Conservation (phyloP, 2,113 vertebrate genomes). For the Jaculus jaculus region DNA sequence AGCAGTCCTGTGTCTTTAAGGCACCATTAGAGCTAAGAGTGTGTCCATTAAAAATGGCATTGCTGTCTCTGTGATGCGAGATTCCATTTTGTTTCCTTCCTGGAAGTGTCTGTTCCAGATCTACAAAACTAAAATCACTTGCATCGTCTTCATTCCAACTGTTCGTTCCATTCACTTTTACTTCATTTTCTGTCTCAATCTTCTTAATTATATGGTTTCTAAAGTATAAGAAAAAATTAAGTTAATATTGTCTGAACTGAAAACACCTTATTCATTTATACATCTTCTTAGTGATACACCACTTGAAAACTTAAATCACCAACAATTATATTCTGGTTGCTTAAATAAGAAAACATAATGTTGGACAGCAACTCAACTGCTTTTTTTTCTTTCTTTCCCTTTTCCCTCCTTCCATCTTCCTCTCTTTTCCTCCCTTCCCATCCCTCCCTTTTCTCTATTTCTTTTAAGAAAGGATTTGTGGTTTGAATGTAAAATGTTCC, state of each 20-base stretch:
- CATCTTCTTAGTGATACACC: neutral
- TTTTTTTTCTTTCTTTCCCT: neutral
- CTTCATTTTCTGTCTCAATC: conserved; percentile 83
- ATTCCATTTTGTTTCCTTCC: conserved; percentile 81
- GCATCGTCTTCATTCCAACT: conserved; percentile 84
- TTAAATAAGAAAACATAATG: conserved; percentile 16
- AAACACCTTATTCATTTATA: conserved; percentile 36
- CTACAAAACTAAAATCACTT: conserved; percentile 74
- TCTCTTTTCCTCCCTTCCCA: too few relatives aligned
- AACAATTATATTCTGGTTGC: conserved; percentile 19
- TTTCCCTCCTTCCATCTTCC: too few relatives aligned
- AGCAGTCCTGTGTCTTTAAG: conserved; percentile 93
- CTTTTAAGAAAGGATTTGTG: neutral
- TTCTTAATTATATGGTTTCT: conserved; percentile 91
- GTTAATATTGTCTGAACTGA: conserved; percentile 38
- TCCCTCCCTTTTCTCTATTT: neutral
- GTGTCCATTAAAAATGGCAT: conserved; percentile 90
- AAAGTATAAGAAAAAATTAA: conserved; percentile 74
- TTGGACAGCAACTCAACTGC: neutral
- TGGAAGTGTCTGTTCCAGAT: conserved; percentile 81
- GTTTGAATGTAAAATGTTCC: too few relatives aligned
- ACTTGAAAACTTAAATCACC: conserved; percentile 3
- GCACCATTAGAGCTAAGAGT: conserved; percentile 91
- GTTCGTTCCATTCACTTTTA: conserved; percentile 86
- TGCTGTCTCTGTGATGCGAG: conserved; percentile 80